Conservation (phyloP, 2,113 vertebrate species). For the Morone chrysops region DNA sequence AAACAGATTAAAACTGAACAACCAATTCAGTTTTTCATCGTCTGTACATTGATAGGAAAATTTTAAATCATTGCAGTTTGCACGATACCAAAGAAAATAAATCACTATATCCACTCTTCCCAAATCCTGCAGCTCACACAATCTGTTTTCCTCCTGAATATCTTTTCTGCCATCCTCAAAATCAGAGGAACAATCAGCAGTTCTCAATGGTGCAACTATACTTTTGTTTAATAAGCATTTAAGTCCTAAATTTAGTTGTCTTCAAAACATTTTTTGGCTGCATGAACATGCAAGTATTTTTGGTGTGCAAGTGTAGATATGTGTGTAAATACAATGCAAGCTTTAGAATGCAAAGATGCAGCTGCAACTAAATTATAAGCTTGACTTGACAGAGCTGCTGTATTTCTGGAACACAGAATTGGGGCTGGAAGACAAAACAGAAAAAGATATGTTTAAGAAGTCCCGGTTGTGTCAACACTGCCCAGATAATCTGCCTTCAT, state of each 20-base stretch:
- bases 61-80: not conserved
- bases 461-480: not conserved
- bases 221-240: not conserved
- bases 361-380: not conserved
- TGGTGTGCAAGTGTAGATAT: not conserved
- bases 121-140: not conserved
- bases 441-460: not conserved
- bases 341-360: not conserved
- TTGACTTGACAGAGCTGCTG: not conserved
- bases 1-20: not conserved
- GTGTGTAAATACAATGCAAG: not conserved
- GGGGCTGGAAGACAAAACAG: not conserved
- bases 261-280: not conserved
- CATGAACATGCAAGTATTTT: not conserved
- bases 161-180: not conserved
- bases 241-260: not conserved
- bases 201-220: not conserved
- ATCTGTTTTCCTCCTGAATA: not conserved
- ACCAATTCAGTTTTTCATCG: fast-evolving
- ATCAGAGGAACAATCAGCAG: not conserved
- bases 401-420: conserved; percentile 10
- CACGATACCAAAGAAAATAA: not conserved
- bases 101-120: not conserved
- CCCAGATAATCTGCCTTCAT: conserved; percentile 10
- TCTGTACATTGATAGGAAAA: not conserved